Evolutionary conservation across 2,888 invertebrate genomes (phyloP).

Genomic region (Nomada hirtipes): DNA sequence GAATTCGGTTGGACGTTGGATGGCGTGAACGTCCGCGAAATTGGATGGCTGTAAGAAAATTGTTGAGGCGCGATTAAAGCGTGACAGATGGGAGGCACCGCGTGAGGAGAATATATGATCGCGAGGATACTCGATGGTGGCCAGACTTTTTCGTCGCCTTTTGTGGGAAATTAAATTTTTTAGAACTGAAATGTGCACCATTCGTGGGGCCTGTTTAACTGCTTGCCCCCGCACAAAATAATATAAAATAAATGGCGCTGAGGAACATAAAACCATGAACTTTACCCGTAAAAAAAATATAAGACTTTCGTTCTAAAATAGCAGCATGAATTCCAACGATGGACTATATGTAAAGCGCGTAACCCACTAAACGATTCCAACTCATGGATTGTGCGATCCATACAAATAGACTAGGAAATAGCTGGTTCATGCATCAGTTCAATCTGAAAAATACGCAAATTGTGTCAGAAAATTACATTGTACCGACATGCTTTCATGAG

Average conservation of each 20-base stretch:
- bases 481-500: constrained; percentile 8
- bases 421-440: background rate
- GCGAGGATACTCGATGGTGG: background rate
- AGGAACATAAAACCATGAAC: too few species aligned
- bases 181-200: too few species aligned
- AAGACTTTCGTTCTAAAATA: background rate
- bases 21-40: constrained; percentile 25
- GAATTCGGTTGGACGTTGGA: constrained; percentile 16
- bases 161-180: constrained; percentile 1
- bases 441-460: constrained; percentile 11
- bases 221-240: too few species aligned
- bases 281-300: background rate
- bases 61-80: background rate
- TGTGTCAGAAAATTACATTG: constrained; percentile 20
- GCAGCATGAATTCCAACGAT: too few species aligned
- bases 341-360: too few species aligned
- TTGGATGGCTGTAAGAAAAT: constrained; percentile 27
- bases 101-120: background rate
- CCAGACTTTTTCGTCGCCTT: background rate
- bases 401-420: constrained; percentile 4
- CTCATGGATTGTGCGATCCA: background rate
- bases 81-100: background rate
- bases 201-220: too few species aligned
- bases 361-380: background rate
- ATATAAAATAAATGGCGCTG: too few species aligned